Conservation (phyloP, 2,113 vertebrate genomes). For the Aptenodytes forsteri region DNA sequence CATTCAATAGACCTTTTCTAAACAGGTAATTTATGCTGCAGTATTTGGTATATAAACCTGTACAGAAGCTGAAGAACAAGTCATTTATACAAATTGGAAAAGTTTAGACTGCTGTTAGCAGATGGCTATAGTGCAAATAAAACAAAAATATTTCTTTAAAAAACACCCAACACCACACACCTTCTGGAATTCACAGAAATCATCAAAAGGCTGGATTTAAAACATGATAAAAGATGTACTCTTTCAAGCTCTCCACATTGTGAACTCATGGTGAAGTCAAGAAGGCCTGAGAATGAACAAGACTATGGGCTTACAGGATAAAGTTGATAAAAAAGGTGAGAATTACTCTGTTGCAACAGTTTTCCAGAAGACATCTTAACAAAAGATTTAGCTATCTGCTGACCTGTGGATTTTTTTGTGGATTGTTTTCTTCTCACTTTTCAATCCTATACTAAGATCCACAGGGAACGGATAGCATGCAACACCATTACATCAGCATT, state of each 20-base stretch:
- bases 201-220: not conserved
- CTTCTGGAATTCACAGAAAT: not conserved
- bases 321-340: not conserved
- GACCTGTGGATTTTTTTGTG: not conserved
- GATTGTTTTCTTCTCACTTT: not conserved
- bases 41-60: not conserved
- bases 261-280: not conserved
- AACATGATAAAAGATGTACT: not conserved
- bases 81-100: not conserved
- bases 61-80: not conserved
- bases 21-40: not conserved
- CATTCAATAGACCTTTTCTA: not conserved
- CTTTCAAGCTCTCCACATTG: not conserved
- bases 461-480: accelerated
- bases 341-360: not conserved
- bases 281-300: not conserved
- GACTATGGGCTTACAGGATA: not conserved
- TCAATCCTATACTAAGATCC: not conserved
- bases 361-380: not conserved
- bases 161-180: too few relatives aligned
- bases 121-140: not conserved
- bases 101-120: not conserved
- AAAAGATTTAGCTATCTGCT: not conserved
- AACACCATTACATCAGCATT: not conserved
- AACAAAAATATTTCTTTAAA: not conserved